phyloP scores from a whole-genome alignment of 1,140 invertebrate genomes.

The Hylyphantes graminicola region DNA sequence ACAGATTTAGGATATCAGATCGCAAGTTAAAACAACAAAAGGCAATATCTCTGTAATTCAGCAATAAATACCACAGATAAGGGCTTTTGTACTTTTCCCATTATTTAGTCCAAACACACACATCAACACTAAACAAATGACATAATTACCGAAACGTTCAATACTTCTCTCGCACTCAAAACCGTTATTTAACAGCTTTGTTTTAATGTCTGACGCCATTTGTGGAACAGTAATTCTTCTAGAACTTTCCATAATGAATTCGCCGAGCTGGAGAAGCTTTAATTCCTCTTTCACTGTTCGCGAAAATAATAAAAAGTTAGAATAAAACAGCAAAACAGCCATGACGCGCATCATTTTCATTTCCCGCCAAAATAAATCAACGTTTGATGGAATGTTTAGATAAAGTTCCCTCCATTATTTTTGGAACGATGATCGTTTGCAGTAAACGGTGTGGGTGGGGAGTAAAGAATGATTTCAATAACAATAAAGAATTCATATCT shows the following conservation, averaged over 20 bases:
- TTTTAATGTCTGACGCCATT: conserved; percentile 32
- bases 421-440: conserved; percentile 27
- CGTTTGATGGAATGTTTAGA: conserved; percentile 46
- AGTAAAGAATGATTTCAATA: conserved; percentile 17
- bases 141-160: conserved; percentile 9
- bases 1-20: no score
- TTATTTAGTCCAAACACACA: no score
- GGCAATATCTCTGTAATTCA: no score
- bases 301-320: conserved; percentile 50
- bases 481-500: conserved; percentile 55
- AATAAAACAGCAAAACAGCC: conserved; percentile 46
- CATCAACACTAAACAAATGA: background rate
- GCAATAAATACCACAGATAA: no score
- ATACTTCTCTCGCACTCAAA: conserved; percentile 7
- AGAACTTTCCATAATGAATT: conserved; percentile 43
- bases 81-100: no score
- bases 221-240: conserved; percentile 15
- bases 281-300: conserved; percentile 41
- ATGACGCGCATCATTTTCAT: conserved; percentile 25
- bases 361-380: conserved; percentile 43
- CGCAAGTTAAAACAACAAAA: no score
- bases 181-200: conserved; percentile 29
- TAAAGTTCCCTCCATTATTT: conserved; percentile 46
- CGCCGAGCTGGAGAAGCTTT: conserved; percentile 15
- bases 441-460: background rate